Evolutionary conservation across 2,888 invertebrate genomes (phyloP), one percentile per base, ranked within the genome.

Genomic region (Germaria angustata): DNA sequence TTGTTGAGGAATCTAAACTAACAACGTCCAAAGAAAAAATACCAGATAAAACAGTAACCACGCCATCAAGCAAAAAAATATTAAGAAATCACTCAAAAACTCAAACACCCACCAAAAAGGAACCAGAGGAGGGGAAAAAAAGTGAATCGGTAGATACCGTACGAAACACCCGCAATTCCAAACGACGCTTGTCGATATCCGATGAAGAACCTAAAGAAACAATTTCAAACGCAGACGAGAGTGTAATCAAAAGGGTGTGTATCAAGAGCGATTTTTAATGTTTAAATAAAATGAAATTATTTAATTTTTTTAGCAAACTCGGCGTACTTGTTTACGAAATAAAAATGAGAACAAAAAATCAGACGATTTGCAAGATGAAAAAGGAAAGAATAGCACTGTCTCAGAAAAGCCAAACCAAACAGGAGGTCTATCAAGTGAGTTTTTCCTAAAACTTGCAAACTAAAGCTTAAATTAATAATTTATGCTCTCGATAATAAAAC

Each of bases 151-250:
- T 20, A 11, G 81, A 78, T 22, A 13, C 41, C 2, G 28, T 28
- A 39, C 69, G 82, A 7, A 59, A 22, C 39, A 82, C 82, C 7
- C 82, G 82, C 1, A 82, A 79, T 46, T 71, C 79, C 2, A 82
- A 82, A 28, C 65, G 61, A 0, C 71, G 65, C 3, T 75, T 46
- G 4, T 53, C 71, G 1, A 57, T 66, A 2, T 22, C 15, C 2
- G 83, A 81, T 7, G 81, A 84, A 0, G 80, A 81, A 8, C 39
- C 71, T 3, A 81, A 84, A 46, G 78, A 84, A 4, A 77, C 75
- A 69, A 9, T 20, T 2, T n/a, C n/a, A 15, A 66, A 24, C 24
- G 0, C 51, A 2, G 79, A 79, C 6, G 82, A 82, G 1, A 76
- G 61, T 49, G 9, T 34, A 6, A 46, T 79, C 32, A 79, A 71